Conservation (phyloP, 2,888 invertebrate species). For the Allacma fusca region DNA sequence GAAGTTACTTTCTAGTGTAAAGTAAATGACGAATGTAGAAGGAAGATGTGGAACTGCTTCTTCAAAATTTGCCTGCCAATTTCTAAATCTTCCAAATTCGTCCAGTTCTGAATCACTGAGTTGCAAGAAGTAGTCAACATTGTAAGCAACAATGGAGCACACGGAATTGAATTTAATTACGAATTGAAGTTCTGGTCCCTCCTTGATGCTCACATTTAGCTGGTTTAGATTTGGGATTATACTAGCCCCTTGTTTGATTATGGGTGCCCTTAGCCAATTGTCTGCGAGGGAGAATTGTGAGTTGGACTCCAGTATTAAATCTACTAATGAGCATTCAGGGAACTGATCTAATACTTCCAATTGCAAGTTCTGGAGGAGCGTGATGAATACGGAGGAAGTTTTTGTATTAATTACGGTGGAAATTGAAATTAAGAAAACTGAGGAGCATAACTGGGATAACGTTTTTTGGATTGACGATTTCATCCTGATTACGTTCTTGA, state of each 20-base stretch:
- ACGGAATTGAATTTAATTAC: neutral
- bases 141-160: neutral
- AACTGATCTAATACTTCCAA: neutral
- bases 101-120: neutral
- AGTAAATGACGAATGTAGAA: neutral
- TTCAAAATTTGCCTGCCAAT: neutral
- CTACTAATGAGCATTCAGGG: neutral
- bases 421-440: no score
- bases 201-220: neutral
- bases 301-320: neutral
- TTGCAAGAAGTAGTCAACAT: neutral
- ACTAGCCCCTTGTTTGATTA: neutral
- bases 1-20: neutral
- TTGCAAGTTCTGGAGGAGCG: no score
- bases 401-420: no score
- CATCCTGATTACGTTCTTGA: no score
- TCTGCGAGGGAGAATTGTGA: neutral
- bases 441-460: no score
- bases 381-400: no score
- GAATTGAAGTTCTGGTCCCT: neutral
- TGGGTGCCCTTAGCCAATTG: neutral
- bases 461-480: no score
- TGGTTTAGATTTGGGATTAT: neutral
- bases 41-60: neutral
- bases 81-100: neutral